Percentiles rank a stretch among this genome's conserved stretches.
Evolutionary conservation across 2,888 invertebrate genomes (phyloP).

Genomic region (Epistrophella euchroma): DNA sequence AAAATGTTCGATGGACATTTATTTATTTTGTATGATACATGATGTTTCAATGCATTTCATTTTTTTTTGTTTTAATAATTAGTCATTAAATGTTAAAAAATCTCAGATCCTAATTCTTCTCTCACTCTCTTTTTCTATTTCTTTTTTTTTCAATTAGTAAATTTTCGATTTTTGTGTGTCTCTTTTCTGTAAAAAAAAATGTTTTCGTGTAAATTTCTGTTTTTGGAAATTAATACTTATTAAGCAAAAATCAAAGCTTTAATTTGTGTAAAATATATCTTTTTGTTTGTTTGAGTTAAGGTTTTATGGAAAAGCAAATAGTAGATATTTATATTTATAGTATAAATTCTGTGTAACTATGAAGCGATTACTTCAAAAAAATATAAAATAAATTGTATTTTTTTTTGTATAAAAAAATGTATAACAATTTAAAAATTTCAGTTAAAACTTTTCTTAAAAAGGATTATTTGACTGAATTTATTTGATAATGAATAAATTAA

Average conservation of each 20-base stretch:
- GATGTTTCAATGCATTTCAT: conserved; percentile 24
- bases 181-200: conserved; percentile 78
- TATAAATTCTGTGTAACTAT: conserved; percentile 49
- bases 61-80: conserved; percentile 41
- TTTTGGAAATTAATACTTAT: conserved; percentile 8
- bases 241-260: conserved; percentile 50
- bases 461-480: conserved; percentile 55
- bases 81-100: conserved; percentile 40
- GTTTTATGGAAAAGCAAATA: conserved; percentile 32
- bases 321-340: not conserved
- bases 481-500: conserved; percentile 38
- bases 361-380: conserved; percentile 59
- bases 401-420: conserved; percentile 1
- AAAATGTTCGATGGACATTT: conserved; percentile 45
- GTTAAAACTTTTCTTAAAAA: conserved; percentile 50
- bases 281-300: conserved; percentile 13
- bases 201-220: conserved; percentile 58
- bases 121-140: conserved; percentile 78
- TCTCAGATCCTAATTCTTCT: conserved; percentile 77
- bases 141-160: conserved; percentile 36
- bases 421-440: conserved; percentile 51
- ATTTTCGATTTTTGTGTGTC: conserved; percentile 68
- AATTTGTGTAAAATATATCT: conserved; percentile 18
- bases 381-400: conserved; percentile 28
- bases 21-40: conserved; percentile 46